A percentile compares a stretch with the other conserved stretches of the same genome.
Evolutionary conservation across 2,113 vertebrate species (phyloP).

Genomic region (Xiphophorus couchianus): DNA sequence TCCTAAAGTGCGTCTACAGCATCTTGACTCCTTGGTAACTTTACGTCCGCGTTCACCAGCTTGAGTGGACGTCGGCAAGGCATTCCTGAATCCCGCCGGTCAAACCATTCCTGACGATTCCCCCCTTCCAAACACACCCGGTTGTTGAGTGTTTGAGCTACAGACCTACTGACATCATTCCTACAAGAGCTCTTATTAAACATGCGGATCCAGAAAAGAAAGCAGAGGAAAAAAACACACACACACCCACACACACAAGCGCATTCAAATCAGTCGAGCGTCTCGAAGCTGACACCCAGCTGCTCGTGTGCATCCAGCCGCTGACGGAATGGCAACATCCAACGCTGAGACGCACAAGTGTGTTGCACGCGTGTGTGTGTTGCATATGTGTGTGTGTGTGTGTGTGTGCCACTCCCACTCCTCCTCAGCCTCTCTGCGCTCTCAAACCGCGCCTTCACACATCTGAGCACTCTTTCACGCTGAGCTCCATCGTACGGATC

Average conservation of each 20-base stretch:
- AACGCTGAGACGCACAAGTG: slow-evolving; percentile 52
- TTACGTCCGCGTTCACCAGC: slow-evolving; percentile 37
- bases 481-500: slow-evolving; percentile 2
- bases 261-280: background rate
- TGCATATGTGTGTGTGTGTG: slow-evolving; percentile 43
- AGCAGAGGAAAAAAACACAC: background rate
- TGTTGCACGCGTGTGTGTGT: slow-evolving; percentile 37
- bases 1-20: slow-evolving; percentile 41
- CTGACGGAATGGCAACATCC: slow-evolving; percentile 60
- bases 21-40: slow-evolving; percentile 29
- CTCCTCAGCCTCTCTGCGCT: slow-evolving; percentile 50
- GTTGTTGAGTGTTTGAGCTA: slow-evolving; percentile 20
- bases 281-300: slow-evolving; percentile 1
- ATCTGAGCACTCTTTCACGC: slow-evolving; percentile 33
- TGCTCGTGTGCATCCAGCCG: slow-evolving; percentile 45
- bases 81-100: slow-evolving; percentile 31
- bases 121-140: slow-evolving; percentile 19
- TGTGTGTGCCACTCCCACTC: slow-evolving; percentile 69
- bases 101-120: slow-evolving; percentile 40
- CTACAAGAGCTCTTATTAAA: background rate
- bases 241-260: too few species aligned
- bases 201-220: slow-evolving; percentile 1
- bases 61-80: slow-evolving; percentile 34
- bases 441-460: slow-evolving; percentile 48
- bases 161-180: slow-evolving; percentile 63